Base-by-base conservation (phyloP, 2,797 vertebrate genomes). In the Coccyzus lansbergi region DNA sequence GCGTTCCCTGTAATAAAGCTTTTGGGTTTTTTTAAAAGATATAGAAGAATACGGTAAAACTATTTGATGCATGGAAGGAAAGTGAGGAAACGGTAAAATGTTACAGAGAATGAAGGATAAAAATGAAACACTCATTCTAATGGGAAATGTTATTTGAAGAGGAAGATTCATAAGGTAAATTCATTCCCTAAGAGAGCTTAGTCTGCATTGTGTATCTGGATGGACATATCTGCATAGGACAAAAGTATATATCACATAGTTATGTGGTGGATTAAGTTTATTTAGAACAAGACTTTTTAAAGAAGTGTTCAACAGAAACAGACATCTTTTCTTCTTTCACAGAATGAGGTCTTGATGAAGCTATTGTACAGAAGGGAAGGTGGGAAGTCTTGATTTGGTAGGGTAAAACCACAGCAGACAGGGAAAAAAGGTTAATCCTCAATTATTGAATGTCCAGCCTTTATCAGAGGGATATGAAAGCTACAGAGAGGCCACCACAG, bases 1-100 rank as follows among this genome's bases (percentile, higher is more conserved):
- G 89, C 6, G 49, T 90, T 95, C 80, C 36, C 48, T 80, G 13
- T 64, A 95, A 92, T 88, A 94, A 94, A 94, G 38, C 15, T 44
- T 44, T 16, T 18, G 17, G 15, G 11, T 58, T 91, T 83, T 59
- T 87, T 69, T 58, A 44, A 72, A 67, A 53, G 49, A 74, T 29
- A 21, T 76, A 86, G 60, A 26, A 83, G n/a, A 83, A 28, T 46
- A n/a, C 88, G 19, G 25, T 55, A 93, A 62, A 72, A 46, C 25
- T 46, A 49, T 7, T 31, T 65, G 67, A 62, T 82, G 26, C 31
- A 59, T 19, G 2, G 9, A 44, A 82, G 62, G 9, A 42, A 93
- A 53, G 29, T 22, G 5, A 10, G 16, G 10, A 62, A 26, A 36
- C 24, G 59, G 60, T 5, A 52, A 46, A 81, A 72, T 26, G 16